Conservation (phyloP, 2,888 invertebrate species). For the Calameuta filiformis region DNA sequence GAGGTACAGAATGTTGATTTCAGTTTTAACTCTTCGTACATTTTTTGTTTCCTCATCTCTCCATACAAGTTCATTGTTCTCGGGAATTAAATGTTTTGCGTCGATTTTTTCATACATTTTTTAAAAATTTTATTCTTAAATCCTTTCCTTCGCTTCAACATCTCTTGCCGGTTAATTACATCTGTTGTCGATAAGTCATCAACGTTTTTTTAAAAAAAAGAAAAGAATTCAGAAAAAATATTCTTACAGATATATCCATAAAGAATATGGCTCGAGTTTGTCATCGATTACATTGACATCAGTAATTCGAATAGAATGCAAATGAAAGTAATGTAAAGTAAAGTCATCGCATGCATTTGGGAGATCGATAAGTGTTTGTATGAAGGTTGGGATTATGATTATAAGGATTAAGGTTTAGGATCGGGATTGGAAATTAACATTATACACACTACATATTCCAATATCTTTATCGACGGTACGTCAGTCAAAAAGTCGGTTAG, state of each 20-base stretch:
- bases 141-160: neutral
- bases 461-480: too few species aligned
- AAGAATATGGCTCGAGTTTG: neutral
- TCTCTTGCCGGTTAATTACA: neutral
- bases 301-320: neutral
- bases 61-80: constrained; percentile 13
- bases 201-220: constrained; percentile 6
- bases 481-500: too few species aligned
- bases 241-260: neutral
- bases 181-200: constrained; percentile 15
- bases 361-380: neutral
- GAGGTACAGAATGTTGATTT: constrained; percentile 56
- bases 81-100: neutral
- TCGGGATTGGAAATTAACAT: neutral
- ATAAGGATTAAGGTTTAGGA: neutral
- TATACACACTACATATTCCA: too few species aligned
- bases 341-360: neutral
- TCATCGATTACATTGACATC: neutral
- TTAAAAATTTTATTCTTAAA: constrained; percentile 5
- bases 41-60: constrained; percentile 16
- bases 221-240: neutral
- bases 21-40: constrained; percentile 22
- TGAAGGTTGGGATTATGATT: neutral
- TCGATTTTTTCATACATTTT: neutral
- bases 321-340: neutral